These are phyloP conservation scores for Pleuronectes platessa DNA, from an alignment of 2,113 vertebrate genomes.

Conservation along the genomic window DNA sequence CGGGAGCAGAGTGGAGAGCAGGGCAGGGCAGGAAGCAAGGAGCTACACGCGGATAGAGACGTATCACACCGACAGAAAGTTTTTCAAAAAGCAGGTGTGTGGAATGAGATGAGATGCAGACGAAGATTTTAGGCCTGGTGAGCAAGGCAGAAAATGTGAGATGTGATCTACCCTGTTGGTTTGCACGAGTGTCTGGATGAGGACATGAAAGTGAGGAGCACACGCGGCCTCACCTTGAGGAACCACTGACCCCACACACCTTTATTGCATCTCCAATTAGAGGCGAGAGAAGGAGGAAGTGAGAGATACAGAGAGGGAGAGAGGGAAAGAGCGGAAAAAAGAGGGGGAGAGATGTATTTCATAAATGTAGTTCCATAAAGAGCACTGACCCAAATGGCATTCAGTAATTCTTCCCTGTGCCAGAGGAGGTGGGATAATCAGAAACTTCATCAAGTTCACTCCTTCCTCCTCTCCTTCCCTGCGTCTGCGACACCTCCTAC, in stretches of 20 bases:
- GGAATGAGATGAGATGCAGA: slow-evolving; percentile 16
- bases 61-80: slow-evolving; percentile 43
- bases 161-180: slow-evolving; percentile 3
- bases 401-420: slow-evolving; percentile 77
- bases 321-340: slow-evolving; percentile 59
- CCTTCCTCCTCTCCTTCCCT: slow-evolving; percentile 57
- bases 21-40: slow-evolving; percentile 17
- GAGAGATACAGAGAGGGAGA: slow-evolving; percentile 71
- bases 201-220: slow-evolving; percentile 59
- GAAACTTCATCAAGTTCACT: slow-evolving; percentile 76
- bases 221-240: slow-evolving; percentile 81
- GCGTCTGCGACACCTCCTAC: slow-evolving; percentile 62
- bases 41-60: slow-evolving; percentile 32
- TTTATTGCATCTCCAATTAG: slow-evolving; percentile 81
- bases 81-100: slow-evolving; percentile 19
- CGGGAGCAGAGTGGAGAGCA: slow-evolving; percentile 49
- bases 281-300: slow-evolving; percentile 62
- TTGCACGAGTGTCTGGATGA: slow-evolving; percentile 49
- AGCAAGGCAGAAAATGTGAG: slow-evolving; percentile 43
- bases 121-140: slow-evolving; percentile 40
- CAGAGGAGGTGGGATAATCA: slow-evolving; percentile 79
- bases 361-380: slow-evolving; percentile 81
- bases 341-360: slow-evolving; percentile 78
- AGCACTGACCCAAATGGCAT: slow-evolving; percentile 82
- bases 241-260: slow-evolving; percentile 81